These are phyloP conservation scores for Hystrix cristata DNA, from an alignment of 2,113 vertebrate species.

Conservation along the genomic window DNA sequence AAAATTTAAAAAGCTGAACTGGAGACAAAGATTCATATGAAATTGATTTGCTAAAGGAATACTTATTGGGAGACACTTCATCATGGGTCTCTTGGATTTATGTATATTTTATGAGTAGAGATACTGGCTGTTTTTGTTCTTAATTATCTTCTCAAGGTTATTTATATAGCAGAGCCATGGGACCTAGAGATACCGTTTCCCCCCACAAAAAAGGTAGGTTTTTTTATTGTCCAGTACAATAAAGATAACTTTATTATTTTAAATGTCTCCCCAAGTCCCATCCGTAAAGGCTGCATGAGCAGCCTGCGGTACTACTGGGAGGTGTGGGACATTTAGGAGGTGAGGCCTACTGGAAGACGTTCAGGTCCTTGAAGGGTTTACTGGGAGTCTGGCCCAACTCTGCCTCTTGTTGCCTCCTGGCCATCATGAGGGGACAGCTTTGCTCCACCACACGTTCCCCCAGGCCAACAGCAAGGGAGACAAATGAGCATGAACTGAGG, in stretches of 20 bases:
- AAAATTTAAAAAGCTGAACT: background rate
- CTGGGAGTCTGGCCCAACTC: background rate
- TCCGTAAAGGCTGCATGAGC: background rate
- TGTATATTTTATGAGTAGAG: conserved; percentile 9
- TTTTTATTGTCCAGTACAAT: background rate
- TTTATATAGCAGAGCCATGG: background rate
- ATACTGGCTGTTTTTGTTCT: background rate
- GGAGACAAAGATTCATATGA: background rate
- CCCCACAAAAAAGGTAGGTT: background rate
- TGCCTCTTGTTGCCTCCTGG: background rate
- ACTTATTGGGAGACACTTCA: background rate
- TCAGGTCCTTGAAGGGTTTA: background rate
- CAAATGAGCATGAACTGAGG: background rate
- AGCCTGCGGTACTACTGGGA: background rate
- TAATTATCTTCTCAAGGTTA: background rate
- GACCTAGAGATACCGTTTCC: background rate
- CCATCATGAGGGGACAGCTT: background rate
- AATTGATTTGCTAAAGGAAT: conserved; percentile 40
- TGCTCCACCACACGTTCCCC: background rate
- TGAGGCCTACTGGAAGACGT: background rate
- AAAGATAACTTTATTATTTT: background rate
- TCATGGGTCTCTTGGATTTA: background rate
- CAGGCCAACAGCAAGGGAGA: background rate
- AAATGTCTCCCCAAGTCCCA: background rate
- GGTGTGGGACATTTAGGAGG: background rate